Conservation (phyloP, 2,113 vertebrate species). For the Podilymbus podiceps region DNA sequence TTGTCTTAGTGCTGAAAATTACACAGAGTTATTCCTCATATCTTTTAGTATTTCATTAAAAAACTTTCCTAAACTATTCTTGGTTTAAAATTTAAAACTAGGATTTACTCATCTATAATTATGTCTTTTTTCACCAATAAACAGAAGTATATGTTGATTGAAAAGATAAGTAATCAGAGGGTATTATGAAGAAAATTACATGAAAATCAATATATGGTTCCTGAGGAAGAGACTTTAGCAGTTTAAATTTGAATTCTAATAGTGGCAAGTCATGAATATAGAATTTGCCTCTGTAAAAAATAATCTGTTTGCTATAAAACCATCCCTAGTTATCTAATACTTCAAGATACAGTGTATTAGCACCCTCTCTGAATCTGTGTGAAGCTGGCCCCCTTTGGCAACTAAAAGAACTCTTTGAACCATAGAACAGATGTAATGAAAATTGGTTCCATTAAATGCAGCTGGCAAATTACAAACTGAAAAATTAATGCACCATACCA, state of each 20-base stretch:
- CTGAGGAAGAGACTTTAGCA: conserved; percentile 58
- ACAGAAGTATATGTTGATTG: conserved; percentile 34
- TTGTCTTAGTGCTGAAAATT: not conserved
- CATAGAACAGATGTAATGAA: conserved; percentile 82
- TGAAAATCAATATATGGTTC: conserved; percentile 64
- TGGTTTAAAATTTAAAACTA: conserved; percentile 49
- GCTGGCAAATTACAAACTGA: conserved; percentile 82
- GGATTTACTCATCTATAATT: conserved; percentile 19
- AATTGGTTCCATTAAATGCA: conserved; percentile 84
- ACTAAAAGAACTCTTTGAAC: conserved; percentile 80
- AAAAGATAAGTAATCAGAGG: conserved; percentile 48
- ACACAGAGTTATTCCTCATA: conserved; percentile 7
- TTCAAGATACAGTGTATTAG: conserved; percentile 72
- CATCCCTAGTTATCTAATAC: conserved; percentile 71
- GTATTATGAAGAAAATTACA: conserved; percentile 60
- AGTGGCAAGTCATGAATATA: conserved; percentile 66
- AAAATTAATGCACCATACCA: conserved; percentile 79
- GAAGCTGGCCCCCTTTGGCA: conserved; percentile 77
- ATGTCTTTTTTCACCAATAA: conserved; percentile 48
- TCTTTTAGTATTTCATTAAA: not conserved
- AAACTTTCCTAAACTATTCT: conserved; percentile 5
- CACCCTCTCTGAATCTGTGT: conserved; percentile 62
- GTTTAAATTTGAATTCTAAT: conserved; percentile 71
- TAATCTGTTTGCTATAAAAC: conserved; percentile 72
- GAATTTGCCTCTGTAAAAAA: conserved; percentile 66